These are phyloP conservation scores for Torymus auratus DNA, from an alignment of 2,888 invertebrate species.

Conservation along the genomic window DNA sequence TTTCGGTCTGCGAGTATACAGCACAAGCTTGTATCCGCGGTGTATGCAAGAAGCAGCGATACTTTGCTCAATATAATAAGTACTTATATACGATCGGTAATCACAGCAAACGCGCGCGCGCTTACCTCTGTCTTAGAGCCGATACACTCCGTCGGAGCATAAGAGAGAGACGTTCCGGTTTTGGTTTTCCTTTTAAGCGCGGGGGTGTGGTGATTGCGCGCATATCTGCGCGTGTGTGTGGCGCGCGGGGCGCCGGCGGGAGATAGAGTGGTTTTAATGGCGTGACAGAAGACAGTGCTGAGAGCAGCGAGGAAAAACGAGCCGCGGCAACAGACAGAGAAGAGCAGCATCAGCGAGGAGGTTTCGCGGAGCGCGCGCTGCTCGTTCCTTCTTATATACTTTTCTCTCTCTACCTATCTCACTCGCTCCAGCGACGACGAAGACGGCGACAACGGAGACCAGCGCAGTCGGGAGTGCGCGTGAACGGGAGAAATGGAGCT, in stretches of 20 bases:
- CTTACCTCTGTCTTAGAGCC: not conserved
- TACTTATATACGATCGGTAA: no score
- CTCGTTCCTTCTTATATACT: not conserved
- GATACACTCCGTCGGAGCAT: not conserved
- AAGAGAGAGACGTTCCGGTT: constrained; percentile 17
- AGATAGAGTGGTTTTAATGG: constrained; percentile 41
- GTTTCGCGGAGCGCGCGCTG: no score
- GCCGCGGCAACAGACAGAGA: no score
- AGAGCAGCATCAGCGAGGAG: no score
- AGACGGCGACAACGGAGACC: not conserved
- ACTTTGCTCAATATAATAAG: no score
- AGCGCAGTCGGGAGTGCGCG: constrained; percentile 13
- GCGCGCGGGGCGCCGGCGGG: not conserved
- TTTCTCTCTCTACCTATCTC: not conserved
- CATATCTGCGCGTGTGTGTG: no score
- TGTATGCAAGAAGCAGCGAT: no score
- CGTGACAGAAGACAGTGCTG: constrained; percentile 34
- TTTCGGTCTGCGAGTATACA: no score
- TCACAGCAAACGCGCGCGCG: no score
- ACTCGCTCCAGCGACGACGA: not conserved
- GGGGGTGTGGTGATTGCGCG: constrained; percentile 31
- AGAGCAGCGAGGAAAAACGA: no score
- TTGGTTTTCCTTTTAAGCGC: constrained; percentile 24
- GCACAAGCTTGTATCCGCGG: no score
- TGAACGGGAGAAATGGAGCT: constrained; percentile 52